Base-by-base conservation (phyloP, 2,888 invertebrate species). In the Doris montereyensis region DNA sequence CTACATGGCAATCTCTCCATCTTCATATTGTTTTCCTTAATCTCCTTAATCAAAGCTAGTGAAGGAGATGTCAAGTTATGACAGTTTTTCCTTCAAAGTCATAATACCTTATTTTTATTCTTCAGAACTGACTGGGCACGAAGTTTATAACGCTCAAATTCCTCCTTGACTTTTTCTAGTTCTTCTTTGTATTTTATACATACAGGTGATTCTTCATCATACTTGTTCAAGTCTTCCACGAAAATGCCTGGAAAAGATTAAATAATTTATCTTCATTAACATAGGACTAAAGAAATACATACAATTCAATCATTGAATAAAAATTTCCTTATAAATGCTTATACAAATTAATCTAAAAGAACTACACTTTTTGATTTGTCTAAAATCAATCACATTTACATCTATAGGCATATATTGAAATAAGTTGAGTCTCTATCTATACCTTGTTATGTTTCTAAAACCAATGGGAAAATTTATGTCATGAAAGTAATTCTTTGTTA, bases 121-220 rank as follows among this genome's bases (percentile, higher is more conserved):
- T 91, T 92, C 28, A 92, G 87, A 24, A 91, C 91, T 32, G 91
- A 91, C 85, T 92, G 92, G 35, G 92, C 91, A 60, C 91, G 85
- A 1, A 91, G 86, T 89, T 94, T 95, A 84, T 94, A 94, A 60
- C 92, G 90, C 83, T 96, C 95, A 87, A 94, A 94, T 85, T 96
- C 95, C 62, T 93, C 92, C 84, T 93, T 93, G 26, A 95, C 88
- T 35, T 89, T 92, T 21, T 94, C 93, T 71, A 94, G 93, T 83
- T 95, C 95, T 77, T 95, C 94, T 85, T 93, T 93, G 86, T 95
- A 95, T 77, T 92, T 93, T 0, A 88, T 83, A 83, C 89, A 89
- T 70, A 86, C 70, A 1, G 84, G 81, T 67, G 84, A 85, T 28
- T 86, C 87, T 24, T 82, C 81, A 65, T 86, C 84, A 58, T 72